Conservation (phyloP, 1,140 invertebrate species). For the Drosophila trapezifrons region DNA sequence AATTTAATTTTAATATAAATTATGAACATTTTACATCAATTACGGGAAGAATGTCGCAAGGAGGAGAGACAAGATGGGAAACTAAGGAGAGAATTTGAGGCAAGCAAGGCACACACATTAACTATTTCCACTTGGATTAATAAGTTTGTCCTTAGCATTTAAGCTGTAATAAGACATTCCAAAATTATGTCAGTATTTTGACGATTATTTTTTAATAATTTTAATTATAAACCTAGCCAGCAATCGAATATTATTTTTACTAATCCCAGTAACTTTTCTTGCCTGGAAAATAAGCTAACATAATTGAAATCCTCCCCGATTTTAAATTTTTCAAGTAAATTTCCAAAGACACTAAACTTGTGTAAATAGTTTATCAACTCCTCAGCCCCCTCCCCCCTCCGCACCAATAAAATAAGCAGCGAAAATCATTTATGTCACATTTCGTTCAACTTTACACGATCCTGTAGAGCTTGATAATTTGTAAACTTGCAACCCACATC, state of each 20-base stretch:
- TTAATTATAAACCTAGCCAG: too few species aligned
- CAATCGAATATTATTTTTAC: too few species aligned
- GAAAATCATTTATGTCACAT: constrained; percentile 57
- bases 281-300: neutral
- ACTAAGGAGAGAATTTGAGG: neutral
- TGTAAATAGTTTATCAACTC: constrained; percentile 20
- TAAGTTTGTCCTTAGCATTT: too few species aligned
- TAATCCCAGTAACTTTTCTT: too few species aligned
- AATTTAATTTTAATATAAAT: constrained; percentile 41
- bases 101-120: too few species aligned
- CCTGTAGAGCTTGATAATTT: constrained; percentile 24
- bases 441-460: constrained; percentile 37
- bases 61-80: neutral
- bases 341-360: neutral
- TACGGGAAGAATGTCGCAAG: neutral
- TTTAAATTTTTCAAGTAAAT: neutral
- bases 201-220: too few species aligned
- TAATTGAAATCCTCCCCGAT: neutral
- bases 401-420: constrained; percentile 14
- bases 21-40: constrained; percentile 25
- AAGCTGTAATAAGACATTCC: too few species aligned
- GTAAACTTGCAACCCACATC: constrained; percentile 39
- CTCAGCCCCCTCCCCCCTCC: too few species aligned
- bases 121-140: too few species aligned
- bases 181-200: too few species aligned